phyloP scores from a whole-genome alignment of 2,888 invertebrate genomes.

The Linnaemya vulpina region DNA sequence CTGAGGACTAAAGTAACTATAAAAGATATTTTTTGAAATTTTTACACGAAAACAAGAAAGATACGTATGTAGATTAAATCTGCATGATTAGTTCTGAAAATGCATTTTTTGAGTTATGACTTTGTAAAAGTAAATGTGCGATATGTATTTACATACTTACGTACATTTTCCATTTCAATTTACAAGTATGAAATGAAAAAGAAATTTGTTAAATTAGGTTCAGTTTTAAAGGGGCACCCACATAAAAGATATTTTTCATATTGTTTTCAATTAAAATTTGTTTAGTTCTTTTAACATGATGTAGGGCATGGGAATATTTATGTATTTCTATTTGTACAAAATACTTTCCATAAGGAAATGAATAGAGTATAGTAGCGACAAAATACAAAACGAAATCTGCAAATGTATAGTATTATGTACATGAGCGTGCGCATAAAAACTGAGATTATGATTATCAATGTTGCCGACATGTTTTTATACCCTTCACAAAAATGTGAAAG shows the following conservation, averaged over 20 bases:
- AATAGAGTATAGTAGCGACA: slow-evolving; percentile 36
- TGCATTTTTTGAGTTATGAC: too few relatives aligned
- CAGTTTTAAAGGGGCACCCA: slow-evolving; percentile 69
- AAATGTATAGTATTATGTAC: not conserved
- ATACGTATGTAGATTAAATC: too few relatives aligned
- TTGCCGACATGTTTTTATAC: slow-evolving; percentile 44
- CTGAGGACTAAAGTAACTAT: too few relatives aligned
- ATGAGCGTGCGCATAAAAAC: not conserved
- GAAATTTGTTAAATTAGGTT: slow-evolving; percentile 42
- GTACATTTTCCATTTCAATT: not conserved
- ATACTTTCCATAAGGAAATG: slow-evolving; percentile 51
- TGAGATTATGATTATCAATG: slow-evolving; percentile 61
- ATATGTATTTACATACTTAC: not conserved
- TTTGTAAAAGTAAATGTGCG: too few relatives aligned
- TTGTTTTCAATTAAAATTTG: not conserved
- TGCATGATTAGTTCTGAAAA: too few relatives aligned
- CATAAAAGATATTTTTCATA: slow-evolving; percentile 39
- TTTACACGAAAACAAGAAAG: too few relatives aligned
- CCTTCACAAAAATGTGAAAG: too few relatives aligned
- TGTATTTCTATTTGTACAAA: slow-evolving; percentile 39
- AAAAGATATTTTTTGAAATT: too few relatives aligned
- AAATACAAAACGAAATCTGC: slow-evolving; percentile 1
- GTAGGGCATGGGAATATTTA: too few relatives aligned
- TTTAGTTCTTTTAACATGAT: slow-evolving; percentile 48
- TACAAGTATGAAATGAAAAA: slow-evolving; percentile 28